Evolutionary conservation across 2,113 vertebrate genomes (phyloP).

Genomic region (Dicaeum eximium): DNA sequence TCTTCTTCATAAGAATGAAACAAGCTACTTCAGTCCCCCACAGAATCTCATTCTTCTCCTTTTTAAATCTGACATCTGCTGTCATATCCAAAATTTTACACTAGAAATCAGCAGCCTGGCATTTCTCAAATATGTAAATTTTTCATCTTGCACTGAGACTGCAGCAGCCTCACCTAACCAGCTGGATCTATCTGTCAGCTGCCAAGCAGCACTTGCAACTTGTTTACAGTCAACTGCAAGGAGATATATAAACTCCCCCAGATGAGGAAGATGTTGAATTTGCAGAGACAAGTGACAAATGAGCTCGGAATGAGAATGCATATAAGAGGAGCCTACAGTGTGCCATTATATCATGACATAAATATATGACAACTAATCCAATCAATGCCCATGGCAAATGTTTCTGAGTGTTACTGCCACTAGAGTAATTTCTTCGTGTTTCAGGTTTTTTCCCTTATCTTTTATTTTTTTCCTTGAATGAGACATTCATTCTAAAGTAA

Average conservation of each 20-base stretch:
- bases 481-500: background rate
- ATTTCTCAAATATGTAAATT: slow-evolving; percentile 26
- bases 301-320: slow-evolving; percentile 55
- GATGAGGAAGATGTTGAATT: slow-evolving; percentile 73
- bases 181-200: slow-evolving; percentile 62
- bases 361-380: slow-evolving; percentile 74
- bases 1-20: background rate
- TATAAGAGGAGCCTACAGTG: slow-evolving; percentile 74
- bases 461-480: background rate
- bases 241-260: slow-evolving; percentile 70
- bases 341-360: slow-evolving; percentile 75
- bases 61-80: background rate
- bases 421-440: slow-evolving; percentile 55
- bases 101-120: slow-evolving; percentile 5
- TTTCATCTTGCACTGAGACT: background rate
- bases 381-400: slow-evolving; percentile 70
- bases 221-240: slow-evolving; percentile 74
- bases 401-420: slow-evolving; percentile 37
- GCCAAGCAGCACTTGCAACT: slow-evolving; percentile 62
- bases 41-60: background rate
- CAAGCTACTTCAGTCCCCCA: background rate
- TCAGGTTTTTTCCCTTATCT: background rate
- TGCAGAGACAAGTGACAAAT: slow-evolving; percentile 75
- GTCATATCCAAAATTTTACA: background rate
- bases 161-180: slow-evolving; percentile 35